Evolutionary conservation across 2,888 invertebrate genomes (phyloP).

Genomic region (Acleris sparsana): DNA sequence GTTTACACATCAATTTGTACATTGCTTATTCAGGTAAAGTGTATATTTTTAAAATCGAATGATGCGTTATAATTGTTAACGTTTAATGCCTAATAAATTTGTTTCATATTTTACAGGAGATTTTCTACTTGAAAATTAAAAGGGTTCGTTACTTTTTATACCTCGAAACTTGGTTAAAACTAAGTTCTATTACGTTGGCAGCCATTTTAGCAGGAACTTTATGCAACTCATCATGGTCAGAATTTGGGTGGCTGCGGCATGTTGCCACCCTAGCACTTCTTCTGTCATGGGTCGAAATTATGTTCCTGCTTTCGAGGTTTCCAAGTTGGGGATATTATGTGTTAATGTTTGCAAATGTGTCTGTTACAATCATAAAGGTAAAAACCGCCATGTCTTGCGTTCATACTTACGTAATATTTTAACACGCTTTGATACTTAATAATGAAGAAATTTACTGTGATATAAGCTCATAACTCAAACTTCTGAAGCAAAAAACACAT

Average conservation of each 20-base stretch:
- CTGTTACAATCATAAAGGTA: slow-evolving; percentile 6
- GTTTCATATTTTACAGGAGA: background rate
- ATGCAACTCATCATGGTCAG: slow-evolving; percentile 46
- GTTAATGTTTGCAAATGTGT: slow-evolving; percentile 42
- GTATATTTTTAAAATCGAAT: too few species aligned
- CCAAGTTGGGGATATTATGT: slow-evolving; percentile 61
- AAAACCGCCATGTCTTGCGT: too few species aligned
- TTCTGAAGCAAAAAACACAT: too few species aligned
- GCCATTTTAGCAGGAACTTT: slow-evolving; percentile 35
- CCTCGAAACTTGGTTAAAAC: slow-evolving; percentile 11
- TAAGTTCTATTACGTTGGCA: slow-evolving; percentile 1
- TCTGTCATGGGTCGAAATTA: slow-evolving; percentile 61
- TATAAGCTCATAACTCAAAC: too few species aligned
- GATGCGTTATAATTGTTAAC: too few species aligned
- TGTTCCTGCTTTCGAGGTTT: slow-evolving; percentile 59
- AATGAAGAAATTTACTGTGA: too few species aligned
- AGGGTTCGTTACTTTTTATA: slow-evolving; percentile 1
- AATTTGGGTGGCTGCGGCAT: slow-evolving; percentile 47
- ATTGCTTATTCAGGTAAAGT: slow-evolving; percentile 5
- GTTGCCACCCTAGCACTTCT: slow-evolving; percentile 58
- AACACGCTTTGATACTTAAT: too few species aligned
- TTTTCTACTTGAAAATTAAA: slow-evolving; percentile 6
- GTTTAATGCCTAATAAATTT: too few species aligned
- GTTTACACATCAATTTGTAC: background rate
- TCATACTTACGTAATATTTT: too few species aligned